Evolutionary conservation across 2,113 vertebrate species (phyloP), one percentile per base, ranked within the genome.

Genomic region (Caranx ignobilis): DNA sequence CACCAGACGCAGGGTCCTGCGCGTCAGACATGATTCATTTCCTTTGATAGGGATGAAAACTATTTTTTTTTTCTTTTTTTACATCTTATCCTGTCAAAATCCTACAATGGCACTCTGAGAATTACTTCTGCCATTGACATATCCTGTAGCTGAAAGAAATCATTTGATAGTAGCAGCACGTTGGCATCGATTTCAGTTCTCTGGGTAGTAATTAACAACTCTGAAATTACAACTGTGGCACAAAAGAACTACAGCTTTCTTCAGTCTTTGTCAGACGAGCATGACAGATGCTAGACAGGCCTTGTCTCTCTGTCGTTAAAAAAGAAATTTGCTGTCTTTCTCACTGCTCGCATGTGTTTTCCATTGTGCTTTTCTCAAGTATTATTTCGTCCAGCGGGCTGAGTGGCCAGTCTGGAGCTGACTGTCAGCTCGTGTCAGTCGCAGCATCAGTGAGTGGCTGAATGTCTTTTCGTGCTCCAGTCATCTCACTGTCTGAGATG

Each of bases 371-470:
- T 60, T 63, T 60, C 18, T 9, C 35, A 65, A 16, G 15, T 26
- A 41, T 60, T 35, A 69, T 84, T 91, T 82, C 82, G 79, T 83
- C 86, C 62, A 50, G 61, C 39, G 19, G 79, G 65, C 72, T 5
- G 72, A 87, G 70, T 54, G 66, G 65, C 59, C 70, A 26, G 31
- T 69, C 62, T 75, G 75, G 48, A 13, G 56, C 77, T 50, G 61
- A 65, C 71, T 91, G 91, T 90, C 86, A 88, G 73, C 66, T 75
- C 1, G 11, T 64, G 88, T 93, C 88, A 88, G 83, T 74, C 15
- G 43, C 61, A 68, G 70, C 84, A 31, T 87, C 82, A 63, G 21
- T 82, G 80, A 81, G 61, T 76, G 52, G 57, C 56, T 60, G 68
- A 55, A 72, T 86, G 74, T 89, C 80, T 90, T 84, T 87, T 83